Evolutionary conservation across 2,797 vertebrate genomes (phyloP), one percentile per base, ranked within the genome.

Genomic region (Dermochelys coriacea): DNA sequence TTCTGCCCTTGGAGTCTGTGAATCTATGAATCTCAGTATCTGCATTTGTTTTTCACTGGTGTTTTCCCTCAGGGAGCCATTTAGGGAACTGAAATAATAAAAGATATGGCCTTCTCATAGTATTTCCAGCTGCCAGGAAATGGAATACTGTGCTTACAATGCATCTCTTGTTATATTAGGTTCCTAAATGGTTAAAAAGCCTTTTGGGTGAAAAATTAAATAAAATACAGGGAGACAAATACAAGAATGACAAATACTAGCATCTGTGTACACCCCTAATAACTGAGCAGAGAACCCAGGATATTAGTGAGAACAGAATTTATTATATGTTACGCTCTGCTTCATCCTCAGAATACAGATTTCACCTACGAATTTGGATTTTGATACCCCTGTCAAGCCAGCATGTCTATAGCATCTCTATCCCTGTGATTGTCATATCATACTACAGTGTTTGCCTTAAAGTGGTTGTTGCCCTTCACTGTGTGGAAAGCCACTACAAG

Each of bases 401-500:
- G 81, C 47, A 11, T 88, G 88, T 80, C 84, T 68, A 86, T 41
- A 0, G 51, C 83, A 50, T 81, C 55, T 3, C 27, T 29, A 82
- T 7, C 84, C 80, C 92, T 96, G 68, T 25, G 91, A 29, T 92
- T 7, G 64, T 82, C 37, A 1, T n/a, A 19, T 9, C 85, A 34
- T 84, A 96, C 86, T 52, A 45, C 0, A 49, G 0, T 80, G 54
- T 81, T 96, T 96, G 82, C 83, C 88, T 83, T 94, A 84, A 94
- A 87, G 75, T 19, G 29, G 25, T 82, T 78, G 50, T 75, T 6
- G 1, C 78, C 83, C 83, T 80, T 84, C 82, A 79, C 85, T n/a
- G 88, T 94, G 89, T 90, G 91, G 91, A 74, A 89, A 92, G 87
- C 41, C 91, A 78, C 93, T 75, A 1, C 91, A 87, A 12, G 12